Conservation (phyloP, 2,888 invertebrate species). For the Balanococcus diminutus region DNA sequence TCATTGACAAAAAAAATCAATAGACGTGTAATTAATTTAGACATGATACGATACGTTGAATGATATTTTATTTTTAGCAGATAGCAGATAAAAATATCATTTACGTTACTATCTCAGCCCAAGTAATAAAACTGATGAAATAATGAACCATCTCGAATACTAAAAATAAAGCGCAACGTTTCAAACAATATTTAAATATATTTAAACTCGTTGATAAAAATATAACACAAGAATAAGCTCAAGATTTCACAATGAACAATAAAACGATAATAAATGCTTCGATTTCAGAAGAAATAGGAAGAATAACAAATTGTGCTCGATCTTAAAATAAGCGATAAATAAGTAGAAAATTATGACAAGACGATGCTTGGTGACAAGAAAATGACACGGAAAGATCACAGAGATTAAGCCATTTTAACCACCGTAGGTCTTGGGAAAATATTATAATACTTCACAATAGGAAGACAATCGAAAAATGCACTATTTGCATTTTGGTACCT, state of each 20-base stretch:
- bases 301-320: neutral
- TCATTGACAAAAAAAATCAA: neutral
- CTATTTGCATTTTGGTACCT: neutral
- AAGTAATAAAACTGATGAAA: neutral
- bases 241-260: neutral
- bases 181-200: neutral
- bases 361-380: neutral
- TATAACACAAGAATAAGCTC: conserved; percentile 11
- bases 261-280: neutral
- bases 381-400: neutral
- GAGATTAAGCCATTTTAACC: neutral
- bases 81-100: neutral
- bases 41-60: too few relatives aligned
- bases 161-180: neutral
- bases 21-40: too few relatives aligned
- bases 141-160: neutral
- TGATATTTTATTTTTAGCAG: neutral
- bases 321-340: neutral
- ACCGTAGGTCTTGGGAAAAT: neutral
- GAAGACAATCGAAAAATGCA: conserved; percentile 13
- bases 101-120: neutral
- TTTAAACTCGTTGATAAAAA: neutral
- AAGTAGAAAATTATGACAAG: conserved; percentile 9
- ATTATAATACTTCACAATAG: conserved; percentile 7
- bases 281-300: neutral